Evolutionary conservation across 2,113 vertebrate species (phyloP).

Genomic region (Nesoenas mayeri): DNA sequence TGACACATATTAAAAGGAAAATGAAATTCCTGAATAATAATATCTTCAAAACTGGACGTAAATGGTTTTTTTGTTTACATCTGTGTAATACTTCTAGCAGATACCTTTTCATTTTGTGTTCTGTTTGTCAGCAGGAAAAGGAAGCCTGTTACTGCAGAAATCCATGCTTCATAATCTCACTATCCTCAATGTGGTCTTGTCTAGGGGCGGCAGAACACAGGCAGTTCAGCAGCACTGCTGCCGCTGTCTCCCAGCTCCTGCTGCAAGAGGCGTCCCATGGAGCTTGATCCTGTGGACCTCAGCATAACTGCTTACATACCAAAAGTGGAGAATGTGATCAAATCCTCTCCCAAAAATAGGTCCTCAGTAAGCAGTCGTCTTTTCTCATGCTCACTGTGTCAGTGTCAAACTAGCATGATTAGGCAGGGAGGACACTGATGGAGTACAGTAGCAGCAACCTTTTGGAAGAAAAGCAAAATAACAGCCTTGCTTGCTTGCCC

Average conservation of each 20-base stretch:
- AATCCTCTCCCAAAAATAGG: background rate
- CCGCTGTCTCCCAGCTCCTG: background rate
- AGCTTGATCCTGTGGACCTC: background rate
- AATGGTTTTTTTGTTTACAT: background rate
- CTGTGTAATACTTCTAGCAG: background rate
- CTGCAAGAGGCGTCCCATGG: accelerated
- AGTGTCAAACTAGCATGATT: accelerated
- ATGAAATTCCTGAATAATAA: background rate
- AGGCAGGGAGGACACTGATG: background rate
- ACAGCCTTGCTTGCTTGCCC: background rate
- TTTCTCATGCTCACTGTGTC: background rate
- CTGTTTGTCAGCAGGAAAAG: background rate
- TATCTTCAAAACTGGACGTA: background rate
- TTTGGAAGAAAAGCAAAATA: background rate
- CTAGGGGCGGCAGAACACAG: background rate
- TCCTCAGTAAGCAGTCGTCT: background rate
- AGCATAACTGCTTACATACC: accelerated
- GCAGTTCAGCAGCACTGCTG: background rate
- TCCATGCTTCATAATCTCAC: background rate
- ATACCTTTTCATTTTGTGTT: background rate
- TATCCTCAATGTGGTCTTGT: background rate
- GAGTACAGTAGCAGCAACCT: background rate
- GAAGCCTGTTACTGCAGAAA: background rate
- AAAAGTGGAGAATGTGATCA: background rate
- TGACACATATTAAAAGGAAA: background rate